Conservation (phyloP, 2,888 invertebrate species). For the Drosophila lutescens region DNA sequence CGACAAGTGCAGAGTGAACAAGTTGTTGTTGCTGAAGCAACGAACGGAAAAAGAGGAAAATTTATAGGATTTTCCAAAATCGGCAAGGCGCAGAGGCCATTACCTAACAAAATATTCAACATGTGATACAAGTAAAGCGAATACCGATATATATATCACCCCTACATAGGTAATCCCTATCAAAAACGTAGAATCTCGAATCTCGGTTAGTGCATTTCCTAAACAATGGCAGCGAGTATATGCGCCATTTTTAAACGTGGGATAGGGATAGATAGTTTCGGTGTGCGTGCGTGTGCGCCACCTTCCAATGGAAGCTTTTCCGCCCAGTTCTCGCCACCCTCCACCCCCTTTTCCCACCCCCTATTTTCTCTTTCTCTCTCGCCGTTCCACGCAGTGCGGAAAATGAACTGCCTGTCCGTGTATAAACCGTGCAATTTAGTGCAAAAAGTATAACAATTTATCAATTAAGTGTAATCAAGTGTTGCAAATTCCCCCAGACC, state of each 20-base stretch:
- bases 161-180: background rate
- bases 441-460: constrained; percentile 46
- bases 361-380: background rate
- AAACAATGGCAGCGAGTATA: constrained; percentile 76
- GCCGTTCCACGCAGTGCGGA: constrained; percentile 49
- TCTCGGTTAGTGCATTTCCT: constrained; percentile 67
- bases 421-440: constrained; percentile 45
- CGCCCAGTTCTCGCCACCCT: constrained; percentile 21
- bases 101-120: constrained; percentile 29
- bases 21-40: constrained; percentile 79
- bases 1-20: constrained; percentile 80
- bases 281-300: constrained; percentile 75
- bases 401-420: constrained; percentile 54
- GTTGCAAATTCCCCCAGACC: constrained; percentile 25
- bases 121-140: constrained; percentile 35
- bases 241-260: constrained; percentile 79
- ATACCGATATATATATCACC: background rate
- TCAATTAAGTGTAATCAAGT: constrained; percentile 50
- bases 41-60: constrained; percentile 48
- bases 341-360: background rate
- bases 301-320: constrained; percentile 71
- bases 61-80: constrained; percentile 20
- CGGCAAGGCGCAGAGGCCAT: constrained; percentile 2
- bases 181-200: constrained; percentile 22
- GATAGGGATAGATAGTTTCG: constrained; percentile 79